A percentile compares a stretch with the other conserved stretches of the same genome.
Conservation (phyloP, 2,113 vertebrate species). For the Accipiter virgatus region DNA sequence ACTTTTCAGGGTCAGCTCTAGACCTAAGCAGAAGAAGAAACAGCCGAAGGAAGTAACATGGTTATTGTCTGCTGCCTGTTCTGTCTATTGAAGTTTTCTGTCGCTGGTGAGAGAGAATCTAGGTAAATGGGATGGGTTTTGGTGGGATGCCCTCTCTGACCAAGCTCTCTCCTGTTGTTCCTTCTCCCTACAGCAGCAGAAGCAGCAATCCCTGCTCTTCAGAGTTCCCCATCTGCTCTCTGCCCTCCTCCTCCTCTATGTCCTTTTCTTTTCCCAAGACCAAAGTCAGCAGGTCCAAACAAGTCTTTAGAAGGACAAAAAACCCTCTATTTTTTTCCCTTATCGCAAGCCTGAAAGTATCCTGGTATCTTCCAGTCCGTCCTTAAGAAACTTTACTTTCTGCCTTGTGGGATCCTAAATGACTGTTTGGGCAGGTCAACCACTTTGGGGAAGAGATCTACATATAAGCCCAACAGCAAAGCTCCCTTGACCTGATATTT, state of each 20-base stretch:
- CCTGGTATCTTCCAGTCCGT: not conserved
- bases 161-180: not conserved
- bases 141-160: not conserved
- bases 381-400: not conserved
- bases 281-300: not conserved
- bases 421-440: not conserved
- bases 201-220: not conserved
- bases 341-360: not conserved
- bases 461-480: not conserved
- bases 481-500: not conserved
- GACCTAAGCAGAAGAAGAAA: not conserved
- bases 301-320: not conserved
- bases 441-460: not conserved
- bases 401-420: not conserved
- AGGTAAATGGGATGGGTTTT: not conserved
- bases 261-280: not conserved
- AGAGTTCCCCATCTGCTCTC: not conserved
- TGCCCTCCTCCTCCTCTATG: not conserved
- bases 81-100: not conserved
- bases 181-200: not conserved
- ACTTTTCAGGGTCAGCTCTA: not conserved
- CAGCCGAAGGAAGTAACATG: accelerated
- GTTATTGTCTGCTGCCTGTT: not conserved
- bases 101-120: not conserved
- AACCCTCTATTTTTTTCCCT: accelerated